Evolutionary conservation across 2,888 invertebrate species (phyloP), one percentile per base, ranked within the genome.

Genomic region (Meteorus colon): DNA sequence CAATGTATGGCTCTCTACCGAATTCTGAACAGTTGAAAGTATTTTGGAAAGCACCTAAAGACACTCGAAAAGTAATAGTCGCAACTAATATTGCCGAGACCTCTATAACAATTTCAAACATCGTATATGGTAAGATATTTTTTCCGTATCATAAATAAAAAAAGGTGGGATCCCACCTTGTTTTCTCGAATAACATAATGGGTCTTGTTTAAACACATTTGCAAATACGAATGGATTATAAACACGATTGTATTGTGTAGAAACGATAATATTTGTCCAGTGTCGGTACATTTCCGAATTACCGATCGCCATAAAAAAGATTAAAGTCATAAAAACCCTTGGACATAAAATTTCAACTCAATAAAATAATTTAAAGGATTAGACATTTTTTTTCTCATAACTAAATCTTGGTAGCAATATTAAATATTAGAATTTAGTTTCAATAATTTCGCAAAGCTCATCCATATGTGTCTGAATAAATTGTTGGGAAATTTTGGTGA

Each of bases 21-120:
- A 93, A 94, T 83, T 90, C 92, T 62, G 95, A 96, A 78, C 95
- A 96, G 88, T 88, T 96, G 76, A 94, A 94, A 86, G 97, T 96
- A 0, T 98, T 98, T 87, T 94, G 94, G 83, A 91, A 91, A 12
- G 92, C 94, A 0, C 91, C 92, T 8, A 92, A 92, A 78, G 94
- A 94, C 45, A 93, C 94, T 0, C 91, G 99, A 37, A 99, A 98
- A 90, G 94, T 98, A 29, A 94, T 99, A 0, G 91, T 99, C 4
- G 96, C 98, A 0, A 99, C 98, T 0, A 99, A 99, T 87, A 96
- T 99, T 72, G 98, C 99, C 0, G 99, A 99, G 90, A 97, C 99
- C 0, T 98, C 98, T 1, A 94, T 99, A 24, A 99, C 99, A 0
- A 97, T 99, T 84, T 94, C 96, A 4, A 98, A 98, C 31, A 94